Evolutionary conservation across 2,888 invertebrate species (phyloP), one percentile per base, ranked within the genome.

Genomic region (Drosophila birchii): DNA sequence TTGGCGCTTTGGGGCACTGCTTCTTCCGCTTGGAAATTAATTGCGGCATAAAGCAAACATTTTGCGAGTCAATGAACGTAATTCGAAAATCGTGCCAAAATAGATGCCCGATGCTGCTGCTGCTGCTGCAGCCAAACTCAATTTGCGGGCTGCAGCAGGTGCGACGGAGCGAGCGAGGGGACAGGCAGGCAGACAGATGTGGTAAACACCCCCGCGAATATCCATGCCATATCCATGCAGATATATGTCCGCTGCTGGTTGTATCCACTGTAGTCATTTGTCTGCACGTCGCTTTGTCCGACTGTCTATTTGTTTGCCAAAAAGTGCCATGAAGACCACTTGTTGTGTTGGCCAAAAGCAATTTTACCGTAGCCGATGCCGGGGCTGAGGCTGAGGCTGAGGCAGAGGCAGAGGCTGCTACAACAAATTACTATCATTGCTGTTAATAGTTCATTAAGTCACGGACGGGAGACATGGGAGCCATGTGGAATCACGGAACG

Each of bases 361-460:
- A 84, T 86, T 84, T 84, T 79, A 86, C 82, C 62, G 76, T 71
- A 44, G 55, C 41, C 12, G 49, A 16, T 0, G 26, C 5, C 16
- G 45, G 9, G 1, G 20, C 18, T 5, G 20, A 11, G 20, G 12
- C 20, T 14, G 43, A 16, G 1, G 20, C 18, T 5, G 20, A 11
- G 20, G 12, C 20, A 16, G 43, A 16, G 45, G 59, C 44, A 55
- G 58, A 3, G 26, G 56, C 64, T 70, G 80, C 74, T 34, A 53
- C 86, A 88, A 86, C 86, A 86, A 86, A 86, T 86, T 88, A 86
- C 86, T 84, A 86, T 86, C 86, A 86, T 86, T 86, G 86, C 86
- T 86, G 88, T 86, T 86, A 86, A 86, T 86, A 88, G 86, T 86
- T 86, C 86, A 86, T 86, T 86, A 86, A 86, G 86, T 88, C 86